A percentile compares a stretch with the other conserved stretches of the same genome.
Conservation (phyloP, 2,113 vertebrate genomes). For the Bos javanicus region DNA sequence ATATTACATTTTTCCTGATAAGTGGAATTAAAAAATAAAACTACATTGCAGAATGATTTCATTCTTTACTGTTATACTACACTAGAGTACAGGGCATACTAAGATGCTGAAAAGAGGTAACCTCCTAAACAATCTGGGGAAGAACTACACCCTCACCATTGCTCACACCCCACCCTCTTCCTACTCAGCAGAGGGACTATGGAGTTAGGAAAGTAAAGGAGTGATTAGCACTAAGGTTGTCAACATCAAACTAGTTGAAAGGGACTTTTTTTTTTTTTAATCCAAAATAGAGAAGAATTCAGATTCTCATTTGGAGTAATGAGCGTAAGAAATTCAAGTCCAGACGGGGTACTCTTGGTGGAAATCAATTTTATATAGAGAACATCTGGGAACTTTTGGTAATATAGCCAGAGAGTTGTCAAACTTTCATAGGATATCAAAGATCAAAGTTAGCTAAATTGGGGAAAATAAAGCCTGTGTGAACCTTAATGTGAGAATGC, state of each 20-base stretch:
- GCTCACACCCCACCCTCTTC: fast-evolving
- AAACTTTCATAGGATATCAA: neutral
- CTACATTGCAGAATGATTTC: neutral
- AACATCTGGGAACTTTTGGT: neutral
- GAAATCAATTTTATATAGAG: neutral
- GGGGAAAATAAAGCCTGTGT: neutral
- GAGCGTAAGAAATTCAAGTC: neutral
- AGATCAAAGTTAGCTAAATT: neutral
- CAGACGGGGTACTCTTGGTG: neutral
- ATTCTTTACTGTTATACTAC: neutral
- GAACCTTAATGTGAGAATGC: neutral
- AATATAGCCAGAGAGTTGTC: neutral
- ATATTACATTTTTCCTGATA: neutral
- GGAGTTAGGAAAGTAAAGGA: neutral
- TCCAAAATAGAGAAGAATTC: neutral
- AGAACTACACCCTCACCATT: fast-evolving
- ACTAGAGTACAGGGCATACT: neutral
- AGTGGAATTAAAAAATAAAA: neutral
- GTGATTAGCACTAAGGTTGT: neutral
- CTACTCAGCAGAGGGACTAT: fast-evolving
- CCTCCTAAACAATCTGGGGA: neutral
- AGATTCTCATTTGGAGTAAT: neutral
- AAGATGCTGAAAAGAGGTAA: neutral
- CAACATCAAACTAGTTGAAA: neutral
- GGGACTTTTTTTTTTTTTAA: neutral